phyloP scores from a whole-genome alignment of 2,113 vertebrate genomes.

The Triplophysa siluroides region DNA sequence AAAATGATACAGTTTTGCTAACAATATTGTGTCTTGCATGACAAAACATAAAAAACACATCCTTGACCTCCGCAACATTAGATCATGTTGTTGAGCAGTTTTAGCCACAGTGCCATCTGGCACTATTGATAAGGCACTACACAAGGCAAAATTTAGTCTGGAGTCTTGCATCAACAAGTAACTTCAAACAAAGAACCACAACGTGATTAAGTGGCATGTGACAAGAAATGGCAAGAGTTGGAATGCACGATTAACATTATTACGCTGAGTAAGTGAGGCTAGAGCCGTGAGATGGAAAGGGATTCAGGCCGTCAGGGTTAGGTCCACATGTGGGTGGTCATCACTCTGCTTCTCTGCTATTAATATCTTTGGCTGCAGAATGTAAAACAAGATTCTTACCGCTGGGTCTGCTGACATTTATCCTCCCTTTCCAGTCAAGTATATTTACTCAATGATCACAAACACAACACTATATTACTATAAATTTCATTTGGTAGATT shows the following conservation, averaged over 20 bases:
- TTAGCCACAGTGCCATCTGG: slow-evolving; percentile 49
- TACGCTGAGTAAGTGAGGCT: slow-evolving; percentile 27
- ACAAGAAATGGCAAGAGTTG: not conserved
- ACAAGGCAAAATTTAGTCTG: slow-evolving; percentile 18
- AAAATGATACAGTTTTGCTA: not conserved
- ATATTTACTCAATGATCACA: slow-evolving; percentile 36
- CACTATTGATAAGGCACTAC: slow-evolving; percentile 27
- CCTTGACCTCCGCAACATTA: not conserved
- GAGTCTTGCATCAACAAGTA: slow-evolving; percentile 28
- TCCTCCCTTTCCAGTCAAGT: slow-evolving; percentile 41
- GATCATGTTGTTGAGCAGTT: not conserved
- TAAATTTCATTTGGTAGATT: not conserved
- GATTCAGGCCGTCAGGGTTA: slow-evolving; percentile 52
- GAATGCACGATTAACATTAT: slow-evolving; percentile 7
- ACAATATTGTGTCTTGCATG: not conserved
- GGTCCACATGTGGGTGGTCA: slow-evolving; percentile 57
- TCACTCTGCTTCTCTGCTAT: slow-evolving; percentile 52
- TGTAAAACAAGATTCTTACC: slow-evolving; percentile 57
- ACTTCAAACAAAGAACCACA: slow-evolving; percentile 30
- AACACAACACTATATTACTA: slow-evolving; percentile 22
- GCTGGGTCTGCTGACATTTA: slow-evolving; percentile 50
- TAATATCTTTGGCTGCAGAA: slow-evolving; percentile 55
- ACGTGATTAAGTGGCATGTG: slow-evolving; percentile 6
- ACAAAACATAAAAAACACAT: slow-evolving; percentile 21
- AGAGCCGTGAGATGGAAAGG: slow-evolving; percentile 51